These are phyloP conservation scores for Atrichornis clamosus DNA, from an alignment of 2,113 vertebrate genomes.

Conservation along the genomic window DNA sequence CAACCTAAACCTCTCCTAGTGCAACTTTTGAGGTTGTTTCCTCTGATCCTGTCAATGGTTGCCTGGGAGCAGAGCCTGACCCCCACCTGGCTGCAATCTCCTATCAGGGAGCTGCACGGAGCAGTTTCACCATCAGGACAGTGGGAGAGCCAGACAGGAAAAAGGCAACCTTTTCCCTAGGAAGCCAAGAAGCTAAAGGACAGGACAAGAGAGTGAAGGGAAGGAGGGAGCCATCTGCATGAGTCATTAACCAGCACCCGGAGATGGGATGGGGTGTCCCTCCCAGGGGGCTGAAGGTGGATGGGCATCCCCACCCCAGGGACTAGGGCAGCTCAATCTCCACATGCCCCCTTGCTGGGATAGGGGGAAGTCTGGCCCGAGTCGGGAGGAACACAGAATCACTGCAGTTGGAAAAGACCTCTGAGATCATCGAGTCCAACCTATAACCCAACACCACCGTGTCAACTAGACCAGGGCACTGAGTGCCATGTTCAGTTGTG, in stretches of 20 bases:
- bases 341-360: fast-evolving
- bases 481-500: not conserved
- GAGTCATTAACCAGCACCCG: fast-evolving
- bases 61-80: not conserved
- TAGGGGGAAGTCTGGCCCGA: too few species aligned
- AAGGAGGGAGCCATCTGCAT: not conserved
- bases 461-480: fast-evolving
- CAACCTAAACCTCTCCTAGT: not conserved
- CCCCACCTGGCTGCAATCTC: not conserved
- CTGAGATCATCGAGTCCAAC: not conserved
- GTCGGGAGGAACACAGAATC: not conserved
- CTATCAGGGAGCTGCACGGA: not conserved
- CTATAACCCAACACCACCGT: not conserved
- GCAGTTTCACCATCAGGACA: not conserved
- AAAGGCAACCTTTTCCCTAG: too few species aligned
- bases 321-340: fast-evolving
- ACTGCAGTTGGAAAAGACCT: not conserved
- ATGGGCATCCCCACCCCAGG: not conserved
- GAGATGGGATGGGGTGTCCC: too few species aligned
- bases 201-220: fast-evolving
- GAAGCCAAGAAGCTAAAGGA: fast-evolving
- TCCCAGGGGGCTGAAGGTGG: fast-evolving
- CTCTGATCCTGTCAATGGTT: not conserved
- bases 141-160: fast-evolving
- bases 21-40: not conserved